Evolutionary conservation across 2,888 invertebrate genomes (phyloP).

Genomic region (Yponomeuta evonymella): DNA sequence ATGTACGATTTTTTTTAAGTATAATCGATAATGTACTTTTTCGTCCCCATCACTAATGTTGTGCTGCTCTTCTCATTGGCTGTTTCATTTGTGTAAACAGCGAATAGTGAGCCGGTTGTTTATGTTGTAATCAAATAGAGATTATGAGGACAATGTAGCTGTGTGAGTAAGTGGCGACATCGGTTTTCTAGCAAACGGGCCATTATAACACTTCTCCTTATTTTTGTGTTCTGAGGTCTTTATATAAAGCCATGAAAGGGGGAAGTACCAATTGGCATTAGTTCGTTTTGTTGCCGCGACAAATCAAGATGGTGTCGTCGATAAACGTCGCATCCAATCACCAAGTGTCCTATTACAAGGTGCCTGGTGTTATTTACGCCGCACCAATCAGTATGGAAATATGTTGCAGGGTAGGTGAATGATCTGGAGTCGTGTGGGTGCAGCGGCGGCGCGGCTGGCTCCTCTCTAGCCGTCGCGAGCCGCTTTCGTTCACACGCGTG

Average conservation of each 20-base stretch:
- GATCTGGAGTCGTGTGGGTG: conserved; percentile 60
- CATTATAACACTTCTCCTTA: no score
- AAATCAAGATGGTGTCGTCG: conserved; percentile 60
- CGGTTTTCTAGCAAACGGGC: no score
- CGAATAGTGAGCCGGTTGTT: no score
- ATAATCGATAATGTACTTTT: no score
- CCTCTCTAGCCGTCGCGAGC: conserved; percentile 52
- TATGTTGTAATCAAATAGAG: no score
- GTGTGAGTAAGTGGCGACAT: no score
- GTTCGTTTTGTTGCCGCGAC: conserved; percentile 38
- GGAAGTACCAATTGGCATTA: conserved; percentile 34
- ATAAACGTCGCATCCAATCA: conserved; percentile 57
- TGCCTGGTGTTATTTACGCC: conserved; percentile 57
- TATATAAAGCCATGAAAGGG: conserved; percentile 36
- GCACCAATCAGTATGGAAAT: conserved; percentile 69
- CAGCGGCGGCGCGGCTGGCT: conserved; percentile 26
- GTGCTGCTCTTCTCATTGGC: no score
- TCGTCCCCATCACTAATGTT: no score
- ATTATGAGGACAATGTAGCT: no score
- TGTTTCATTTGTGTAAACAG: no score
- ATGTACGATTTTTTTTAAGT: no score
- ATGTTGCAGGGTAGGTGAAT: conserved; percentile 67
- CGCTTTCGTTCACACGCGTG: conserved; percentile 61
- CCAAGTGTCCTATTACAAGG: conserved; percentile 55
- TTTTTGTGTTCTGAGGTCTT: no score